phyloP scores from a whole-genome alignment of 2,797 vertebrate genomes.

The Echeneis naucrates region DNA sequence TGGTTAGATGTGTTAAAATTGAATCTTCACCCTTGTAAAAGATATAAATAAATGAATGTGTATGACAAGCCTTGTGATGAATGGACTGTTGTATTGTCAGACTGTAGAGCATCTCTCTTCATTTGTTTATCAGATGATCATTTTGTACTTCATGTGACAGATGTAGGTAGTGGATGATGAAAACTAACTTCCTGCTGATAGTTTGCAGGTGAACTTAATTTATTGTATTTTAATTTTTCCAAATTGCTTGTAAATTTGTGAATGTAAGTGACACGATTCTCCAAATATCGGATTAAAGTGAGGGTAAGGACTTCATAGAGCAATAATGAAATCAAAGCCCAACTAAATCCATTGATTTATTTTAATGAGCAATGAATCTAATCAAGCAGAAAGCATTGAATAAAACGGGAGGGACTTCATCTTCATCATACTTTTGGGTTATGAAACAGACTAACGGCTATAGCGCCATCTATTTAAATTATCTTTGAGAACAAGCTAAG shows the following conservation, averaged over 20 bases:
- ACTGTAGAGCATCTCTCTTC: constrained; percentile 46
- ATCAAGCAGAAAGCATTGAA: not conserved
- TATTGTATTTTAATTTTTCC: not conserved
- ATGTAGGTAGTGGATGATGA: constrained; percentile 9
- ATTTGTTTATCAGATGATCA: constrained; percentile 50
- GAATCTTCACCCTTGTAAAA: not conserved
- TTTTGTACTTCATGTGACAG: constrained; percentile 26
- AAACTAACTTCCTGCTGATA: constrained; percentile 12
- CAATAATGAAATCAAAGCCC: not conserved
- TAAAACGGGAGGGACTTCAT: not conserved
- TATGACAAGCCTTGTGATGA: constrained; percentile 55
- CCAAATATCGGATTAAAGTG: no score
- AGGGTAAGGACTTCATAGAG: no score
- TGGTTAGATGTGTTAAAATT: constrained; percentile 3
- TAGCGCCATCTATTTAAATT: constrained; percentile 45
- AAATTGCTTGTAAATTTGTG: not conserved
- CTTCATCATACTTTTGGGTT: constrained; percentile 16
- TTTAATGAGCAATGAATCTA: not conserved
- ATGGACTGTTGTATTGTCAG: constrained; percentile 52
- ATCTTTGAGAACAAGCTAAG: constrained; percentile 33
- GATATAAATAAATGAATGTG: no score
- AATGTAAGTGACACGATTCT: no score
- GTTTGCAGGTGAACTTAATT: not conserved
- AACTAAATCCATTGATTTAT: not conserved
- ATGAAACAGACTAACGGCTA: constrained; percentile 28